Base-by-base conservation (phyloP, 30 jellyfish, hydroid and myxozoan species). In the Sanderia malayensis region DNA sequence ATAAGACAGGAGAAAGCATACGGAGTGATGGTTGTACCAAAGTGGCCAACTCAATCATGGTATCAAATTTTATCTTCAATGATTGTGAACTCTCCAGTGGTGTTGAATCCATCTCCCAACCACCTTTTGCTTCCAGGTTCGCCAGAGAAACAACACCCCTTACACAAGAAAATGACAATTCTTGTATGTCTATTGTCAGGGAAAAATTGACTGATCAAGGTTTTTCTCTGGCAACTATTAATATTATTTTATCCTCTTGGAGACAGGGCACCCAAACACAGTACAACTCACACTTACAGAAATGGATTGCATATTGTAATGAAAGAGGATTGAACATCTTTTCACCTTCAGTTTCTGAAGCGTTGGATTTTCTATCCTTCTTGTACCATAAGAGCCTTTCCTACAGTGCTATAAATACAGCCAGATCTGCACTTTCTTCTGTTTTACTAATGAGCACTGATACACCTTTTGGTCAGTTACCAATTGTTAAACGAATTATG, bases 401-500 rank as follows among this genome's bases (percentile, higher is more conserved):
- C 30, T 59, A 60, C 45, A 75, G 87, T 59, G 33, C 87, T 24
- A 32, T 75, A 4, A 75, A 75, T 24, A 75, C 87, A 10, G 87
- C 80, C 45, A 58, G 79, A 37, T 21, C 63, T 31, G 80, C 87
- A 31, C 76, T 62, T 25, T 77, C 89, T 4, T 74, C 79, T 41
- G 52, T 77, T 37, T 29, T 62, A 46, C 73, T 23, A 46, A 22
- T 45, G 2, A 29, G 41, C 1, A 46, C 66, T 13, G 81, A 45
- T 10, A 49, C 68, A 15, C 73, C 82, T 25, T 77, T 77, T 77
- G 89, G 89, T 34, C 58, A 61, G 22, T 46, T 53, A 25, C 82
- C 80, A 15, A 10, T 77, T 61, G 89, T 77, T 24, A 65, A n/a
- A 45, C 82, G 81, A 7, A 62, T 77, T 53, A 62, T 62, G 80